Base-by-base conservation (phyloP, 2,113 vertebrate species). In the Notothenia coriiceps region DNA sequence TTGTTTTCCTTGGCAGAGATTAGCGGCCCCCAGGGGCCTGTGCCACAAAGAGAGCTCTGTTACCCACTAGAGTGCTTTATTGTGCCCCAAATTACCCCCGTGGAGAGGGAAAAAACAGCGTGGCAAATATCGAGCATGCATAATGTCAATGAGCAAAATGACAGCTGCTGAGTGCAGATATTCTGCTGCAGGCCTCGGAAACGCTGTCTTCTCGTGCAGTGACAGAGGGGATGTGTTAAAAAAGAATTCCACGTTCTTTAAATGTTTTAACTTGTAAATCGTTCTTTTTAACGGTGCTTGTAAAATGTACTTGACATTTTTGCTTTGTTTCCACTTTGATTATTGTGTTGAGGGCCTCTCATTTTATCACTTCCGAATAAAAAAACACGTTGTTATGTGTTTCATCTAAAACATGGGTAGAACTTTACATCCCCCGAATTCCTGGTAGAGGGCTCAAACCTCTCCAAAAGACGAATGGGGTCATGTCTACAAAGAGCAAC, bases 1-100 rank as follows among this genome's bases (percentile, higher is more conserved):
- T 97, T 98, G 97, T 98, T 97, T 96, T 96, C 91, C 95, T 96
- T 97, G 96, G 96, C 97, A 96, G 95, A 94, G 94, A 95, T 95
- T 88, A 94, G 90, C 66, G 93, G 94, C 95, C 96, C 96, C 96
- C 96, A 96, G 93, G 96, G 96, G 96, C 95, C 95, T 86, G 76
- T 91, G 92, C 87, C 96, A 97, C 97, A 98, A 98, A 98, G 96
- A 94, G 93, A 92, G 96, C 96, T 97, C 97, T 98, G 97, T 98
- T 97, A 96, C 95, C 95, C 95, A 93, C 95, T 94, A 94, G 94
- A 97, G 96, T 95, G 95, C 94, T 83, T 96, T 94, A 96, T 98
- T 98, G 96, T 98, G 94, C 93, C 86, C 91, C 91, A 97, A 97
- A 97, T 97, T 96, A 96, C 96, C 96, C 96, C 95, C 92, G 93